phyloP scores from a whole-genome alignment of 1,140 invertebrate genomes.

The Ridgeia piscesae region DNA sequence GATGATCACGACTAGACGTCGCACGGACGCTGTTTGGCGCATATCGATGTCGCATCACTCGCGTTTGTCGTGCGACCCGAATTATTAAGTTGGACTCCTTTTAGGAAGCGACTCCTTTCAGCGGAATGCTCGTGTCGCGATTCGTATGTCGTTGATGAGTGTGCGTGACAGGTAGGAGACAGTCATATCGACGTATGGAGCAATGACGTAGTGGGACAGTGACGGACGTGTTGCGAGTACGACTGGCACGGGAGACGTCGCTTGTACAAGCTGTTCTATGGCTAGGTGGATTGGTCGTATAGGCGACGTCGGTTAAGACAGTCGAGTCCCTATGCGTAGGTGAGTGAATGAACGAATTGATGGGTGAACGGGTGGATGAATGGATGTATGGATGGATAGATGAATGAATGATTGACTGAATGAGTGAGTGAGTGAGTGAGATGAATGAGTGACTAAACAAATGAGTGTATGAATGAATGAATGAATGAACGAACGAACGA shows the following conservation, averaged over 20 bases:
- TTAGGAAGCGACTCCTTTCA: background rate
- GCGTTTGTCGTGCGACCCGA: background rate
- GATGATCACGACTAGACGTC: background rate
- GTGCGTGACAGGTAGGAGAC: background rate
- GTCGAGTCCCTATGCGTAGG: background rate
- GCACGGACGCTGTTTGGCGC: background rate
- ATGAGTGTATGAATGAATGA: background rate
- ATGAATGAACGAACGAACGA: background rate
- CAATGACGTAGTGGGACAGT: background rate
- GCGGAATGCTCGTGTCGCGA: background rate
- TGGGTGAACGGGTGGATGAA: background rate
- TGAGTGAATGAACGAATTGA: background rate
- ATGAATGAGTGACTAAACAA: background rate
- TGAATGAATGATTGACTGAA: background rate
- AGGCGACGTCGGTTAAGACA: background rate
- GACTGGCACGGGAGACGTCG: too few relatives aligned
- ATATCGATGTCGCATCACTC: background rate
- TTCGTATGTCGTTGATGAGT: background rate
- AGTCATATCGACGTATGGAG: background rate
- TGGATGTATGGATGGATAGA: background rate
- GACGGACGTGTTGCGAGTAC: background rate
- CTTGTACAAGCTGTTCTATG: too few relatives aligned
- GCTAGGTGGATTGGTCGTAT: background rate
- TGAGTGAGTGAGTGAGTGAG: background rate
- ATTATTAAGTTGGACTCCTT: background rate